Base-by-base conservation (phyloP, 1,140 invertebrate species). In the Drosophila sproati region DNA sequence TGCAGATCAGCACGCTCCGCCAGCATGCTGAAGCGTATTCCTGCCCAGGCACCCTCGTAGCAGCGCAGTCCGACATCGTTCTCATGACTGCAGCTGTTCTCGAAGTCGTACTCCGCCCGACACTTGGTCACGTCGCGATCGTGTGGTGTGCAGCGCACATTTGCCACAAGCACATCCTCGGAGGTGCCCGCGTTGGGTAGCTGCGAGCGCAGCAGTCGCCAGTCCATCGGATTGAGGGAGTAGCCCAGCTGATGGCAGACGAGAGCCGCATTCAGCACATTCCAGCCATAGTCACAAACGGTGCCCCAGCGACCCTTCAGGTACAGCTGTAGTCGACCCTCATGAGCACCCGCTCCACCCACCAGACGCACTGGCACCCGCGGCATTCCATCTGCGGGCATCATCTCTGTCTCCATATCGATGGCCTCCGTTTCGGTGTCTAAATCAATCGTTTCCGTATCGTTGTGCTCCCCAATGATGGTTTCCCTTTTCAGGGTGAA, bases 281-380 rank as follows among this genome's bases (percentile, higher is more conserved):
- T 98, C 98, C 98, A 99, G 32, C 96, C 96, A 91, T 99, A 97
- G 93, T 98, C 98, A 89, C 99, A 99, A 3, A 99, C 97, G 0
- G 98, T 99, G 52, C 98, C 98, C 98, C 99, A 99, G 92, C 95
- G 95, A 12, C 96, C 95, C 70, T 96, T 95, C 5, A 99, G 93
- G 79, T 95, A 94, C 0, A 97, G 94, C 93, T 98, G 97, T 31
- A 98, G 91, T 73, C 97, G 94, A 28, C 97, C 97, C 94, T 98
- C 97, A 48, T 95, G 94, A 32, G 93, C 94, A 0, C 95, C 96
- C 63, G 94, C 94, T 5, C 97, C 96, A 35, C 96, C 97, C 3
- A 97, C 93, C 10, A 98, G 93, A 74, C 96, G 94, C 0, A 98
- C 95, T 3, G 96, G 95, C 0, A 96, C 93, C 60, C 94, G 88